Conservation (phyloP, 2,113 vertebrate species). For the Vulpes lagopus region DNA sequence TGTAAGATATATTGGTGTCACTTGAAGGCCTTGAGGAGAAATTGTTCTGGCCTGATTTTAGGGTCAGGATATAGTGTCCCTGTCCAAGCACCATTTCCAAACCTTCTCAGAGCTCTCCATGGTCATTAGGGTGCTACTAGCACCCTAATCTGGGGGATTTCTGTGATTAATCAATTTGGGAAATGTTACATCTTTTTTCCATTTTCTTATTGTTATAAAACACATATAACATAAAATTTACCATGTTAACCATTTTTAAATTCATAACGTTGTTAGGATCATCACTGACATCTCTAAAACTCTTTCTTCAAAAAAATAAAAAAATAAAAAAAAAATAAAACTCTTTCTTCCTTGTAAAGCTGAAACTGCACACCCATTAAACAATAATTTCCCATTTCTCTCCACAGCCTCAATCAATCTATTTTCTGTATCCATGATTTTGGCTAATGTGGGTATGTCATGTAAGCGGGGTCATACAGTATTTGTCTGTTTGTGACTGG, state of each 20-base stretch:
- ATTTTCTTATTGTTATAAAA: neutral
- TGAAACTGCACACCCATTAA: neutral
- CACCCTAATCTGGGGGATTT: neutral
- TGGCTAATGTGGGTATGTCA: neutral
- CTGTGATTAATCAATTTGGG: neutral
- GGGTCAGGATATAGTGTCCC: no score
- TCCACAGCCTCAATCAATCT: neutral
- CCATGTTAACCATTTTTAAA: neutral
- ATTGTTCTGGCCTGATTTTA: neutral
- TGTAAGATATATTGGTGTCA: neutral
- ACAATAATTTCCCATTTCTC: neutral
- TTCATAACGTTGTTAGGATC: neutral
- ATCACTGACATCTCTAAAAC: neutral
- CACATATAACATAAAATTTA: neutral
- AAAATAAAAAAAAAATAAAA: no score
- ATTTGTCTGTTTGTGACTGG: neutral
- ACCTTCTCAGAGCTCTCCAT: neutral
- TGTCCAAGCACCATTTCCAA: neutral
- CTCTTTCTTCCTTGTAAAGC: neutral
- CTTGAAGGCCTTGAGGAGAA: neutral
- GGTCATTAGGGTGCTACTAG: no score
- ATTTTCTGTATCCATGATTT: neutral
- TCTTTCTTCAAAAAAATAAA: no score
- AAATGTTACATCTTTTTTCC: neutral
- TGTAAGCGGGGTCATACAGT: no score